These are phyloP conservation scores for Ptilodon capucinus DNA, from an alignment of 2,888 invertebrate species.

Conservation along the genomic window DNA sequence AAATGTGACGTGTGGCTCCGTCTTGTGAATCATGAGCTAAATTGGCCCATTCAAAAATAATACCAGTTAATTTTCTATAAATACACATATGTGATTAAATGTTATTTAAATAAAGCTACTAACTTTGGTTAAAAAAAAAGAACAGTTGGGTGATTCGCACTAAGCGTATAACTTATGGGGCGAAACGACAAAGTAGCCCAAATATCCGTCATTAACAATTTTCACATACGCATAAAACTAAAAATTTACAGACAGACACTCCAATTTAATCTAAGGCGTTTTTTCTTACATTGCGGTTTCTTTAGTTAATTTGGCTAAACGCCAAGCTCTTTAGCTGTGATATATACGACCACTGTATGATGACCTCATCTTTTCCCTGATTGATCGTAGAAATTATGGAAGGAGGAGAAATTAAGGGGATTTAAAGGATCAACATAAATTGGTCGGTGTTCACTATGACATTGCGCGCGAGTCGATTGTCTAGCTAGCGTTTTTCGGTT, in stretches of 20 bases:
- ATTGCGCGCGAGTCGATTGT: conserved; percentile 27
- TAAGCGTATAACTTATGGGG: too few species aligned
- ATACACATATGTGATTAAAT: too few species aligned
- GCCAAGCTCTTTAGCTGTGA: conserved; percentile 35
- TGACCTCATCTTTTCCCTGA: conserved; percentile 26
- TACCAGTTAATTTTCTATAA: too few species aligned
- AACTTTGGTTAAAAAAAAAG: too few species aligned
- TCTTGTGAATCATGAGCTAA: too few species aligned
- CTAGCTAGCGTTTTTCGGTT: conserved; percentile 23
- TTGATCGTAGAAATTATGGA: conserved; percentile 16
- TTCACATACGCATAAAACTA: too few species aligned
- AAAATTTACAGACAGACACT: background rate
- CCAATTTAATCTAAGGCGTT: conserved; percentile 9
- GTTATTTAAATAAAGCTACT: too few species aligned
- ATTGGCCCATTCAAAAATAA: too few species aligned
- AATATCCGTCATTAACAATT: too few species aligned
- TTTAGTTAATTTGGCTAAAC: conserved; percentile 34
- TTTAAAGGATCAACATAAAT: conserved; percentile 24
- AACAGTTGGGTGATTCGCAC: too few species aligned
- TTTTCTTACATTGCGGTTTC: conserved; percentile 34
- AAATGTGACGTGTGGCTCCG: too few species aligned
- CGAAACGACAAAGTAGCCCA: too few species aligned
- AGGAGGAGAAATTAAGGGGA: conserved; percentile 12
- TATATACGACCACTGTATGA: conserved; percentile 25
- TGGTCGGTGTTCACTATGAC: conserved; percentile 27